Evolutionary conservation across 2,113 vertebrate genomes (phyloP).

Genomic region (Casuarius casuarius): DNA sequence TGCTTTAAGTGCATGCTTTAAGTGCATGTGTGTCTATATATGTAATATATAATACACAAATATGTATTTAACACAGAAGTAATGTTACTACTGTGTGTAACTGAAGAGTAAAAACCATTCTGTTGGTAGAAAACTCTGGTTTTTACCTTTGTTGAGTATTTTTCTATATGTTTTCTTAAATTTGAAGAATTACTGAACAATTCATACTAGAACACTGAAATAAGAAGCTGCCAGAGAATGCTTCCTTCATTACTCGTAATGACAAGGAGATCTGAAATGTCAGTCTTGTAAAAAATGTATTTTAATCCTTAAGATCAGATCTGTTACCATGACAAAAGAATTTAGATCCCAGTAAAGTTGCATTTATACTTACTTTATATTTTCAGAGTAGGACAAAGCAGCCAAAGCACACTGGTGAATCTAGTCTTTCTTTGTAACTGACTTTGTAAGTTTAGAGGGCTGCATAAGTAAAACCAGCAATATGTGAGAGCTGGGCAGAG

Average conservation of each 20-base stretch:
- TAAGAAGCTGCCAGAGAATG: background rate
- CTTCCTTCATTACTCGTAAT: background rate
- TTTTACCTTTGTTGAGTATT: background rate
- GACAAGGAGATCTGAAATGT: background rate
- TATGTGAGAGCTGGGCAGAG: background rate
- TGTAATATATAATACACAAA: background rate
- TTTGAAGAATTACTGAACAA: background rate
- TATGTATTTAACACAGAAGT: background rate
- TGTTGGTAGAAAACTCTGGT: background rate
- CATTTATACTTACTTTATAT: background rate
- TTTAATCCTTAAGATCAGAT: background rate
- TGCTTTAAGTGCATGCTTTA: too few relatives aligned
- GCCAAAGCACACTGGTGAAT: background rate
- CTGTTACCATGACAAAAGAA: background rate
- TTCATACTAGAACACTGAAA: background rate
- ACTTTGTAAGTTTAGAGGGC: background rate
- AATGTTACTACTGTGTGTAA: background rate
- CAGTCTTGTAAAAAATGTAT: background rate
- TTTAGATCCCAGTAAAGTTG: background rate
- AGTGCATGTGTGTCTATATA: background rate
- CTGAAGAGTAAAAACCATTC: background rate
- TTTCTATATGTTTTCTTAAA: background rate
- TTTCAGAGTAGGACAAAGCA: background rate
- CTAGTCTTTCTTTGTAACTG: background rate
- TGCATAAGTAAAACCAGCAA: background rate